Evolutionary conservation across 2,113 vertebrate species (phyloP), one percentile per base, ranked within the genome.

Genomic region (Seriola quinqueradiata): DNA sequence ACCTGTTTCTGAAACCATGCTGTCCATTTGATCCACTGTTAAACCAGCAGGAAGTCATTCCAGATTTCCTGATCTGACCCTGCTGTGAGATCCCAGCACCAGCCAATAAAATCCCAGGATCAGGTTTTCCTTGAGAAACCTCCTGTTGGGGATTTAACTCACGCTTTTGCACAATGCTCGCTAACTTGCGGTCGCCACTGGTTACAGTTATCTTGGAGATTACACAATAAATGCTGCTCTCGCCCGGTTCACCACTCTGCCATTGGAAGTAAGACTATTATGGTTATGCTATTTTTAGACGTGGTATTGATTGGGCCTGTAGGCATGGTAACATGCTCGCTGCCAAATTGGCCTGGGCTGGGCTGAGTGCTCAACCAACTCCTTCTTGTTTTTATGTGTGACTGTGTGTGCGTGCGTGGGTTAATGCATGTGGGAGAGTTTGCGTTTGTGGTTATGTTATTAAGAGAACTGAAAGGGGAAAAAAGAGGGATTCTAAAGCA

Each of bases 291-390:
- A 93, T 94, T 92, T 95, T 91, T 94, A 93, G 92, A 67, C 19
- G 10, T 21, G 8, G 21, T 84, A 94, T 95, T 86, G 94, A 95
- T 95, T 81, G 83, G 74, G 75, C 91, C 90, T 63, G 86, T 90
- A 79, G 92, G 90, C 92, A 89, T 88, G 82, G 88, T 75, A 87
- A 93, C 93, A 75, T 25, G 5, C 75, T 85, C 66, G 21, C 79
- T 87, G 82, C 60, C 72, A 84, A 87, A 90, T 90, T 71, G 77
- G 63, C 69, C 28, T 75, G 77, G 71, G 60, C 65, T 78, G 68
- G 69, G 83, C 48, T 92, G 69, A 72, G 66, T 59, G 64, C 81
- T 73, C 54, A 73, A 66, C 34, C 68, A 67, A 42, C 76, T 75
- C 63, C 44, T 63, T 81, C 14, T 52, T 12, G 5, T 79, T 72